phyloP scores from a whole-genome alignment of 2,113 vertebrate genomes.

The Forbesichthys papilliferus region DNA sequence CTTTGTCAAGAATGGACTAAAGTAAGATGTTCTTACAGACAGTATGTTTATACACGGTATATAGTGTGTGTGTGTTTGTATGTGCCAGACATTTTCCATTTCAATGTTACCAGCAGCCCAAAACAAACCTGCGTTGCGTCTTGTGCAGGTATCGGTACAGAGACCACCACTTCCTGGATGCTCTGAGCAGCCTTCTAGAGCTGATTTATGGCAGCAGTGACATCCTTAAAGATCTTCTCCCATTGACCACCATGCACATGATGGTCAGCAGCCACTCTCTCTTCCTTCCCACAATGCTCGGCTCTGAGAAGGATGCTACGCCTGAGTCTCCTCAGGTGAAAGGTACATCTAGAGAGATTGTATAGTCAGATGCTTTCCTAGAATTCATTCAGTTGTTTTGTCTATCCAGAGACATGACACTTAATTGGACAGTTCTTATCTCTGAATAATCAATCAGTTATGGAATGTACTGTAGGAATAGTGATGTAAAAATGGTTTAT shows the following conservation, averaged over 20 bases:
- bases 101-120: neutral
- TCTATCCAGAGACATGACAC: too few relatives aligned
- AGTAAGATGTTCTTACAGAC: conserved; percentile 52
- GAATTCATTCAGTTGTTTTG: too few relatives aligned
- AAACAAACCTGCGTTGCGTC: neutral
- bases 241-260: conserved; percentile 80
- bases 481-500: too few relatives aligned
- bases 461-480: too few relatives aligned
- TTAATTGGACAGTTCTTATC: too few relatives aligned
- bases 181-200: conserved; percentile 69
- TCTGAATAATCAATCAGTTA: too few relatives aligned
- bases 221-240: conserved; percentile 64
- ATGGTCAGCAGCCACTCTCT: conserved; percentile 93
- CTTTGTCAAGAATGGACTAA: conserved; percentile 88
- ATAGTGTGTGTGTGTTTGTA: too few relatives aligned
- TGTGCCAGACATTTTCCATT: too few relatives aligned
- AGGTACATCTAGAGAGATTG: conserved; percentile 70
- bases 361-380: neutral
- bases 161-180: conserved; percentile 78
- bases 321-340: conserved; percentile 53
- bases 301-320: conserved; percentile 57
- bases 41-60: neutral
- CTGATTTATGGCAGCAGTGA: conserved; percentile 72
- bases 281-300: conserved; percentile 87
- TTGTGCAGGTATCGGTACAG: conserved; percentile 84